These are phyloP conservation scores for Ypsolopha scabrella DNA, from an alignment of 2,888 invertebrate species.

Conservation along the genomic window DNA sequence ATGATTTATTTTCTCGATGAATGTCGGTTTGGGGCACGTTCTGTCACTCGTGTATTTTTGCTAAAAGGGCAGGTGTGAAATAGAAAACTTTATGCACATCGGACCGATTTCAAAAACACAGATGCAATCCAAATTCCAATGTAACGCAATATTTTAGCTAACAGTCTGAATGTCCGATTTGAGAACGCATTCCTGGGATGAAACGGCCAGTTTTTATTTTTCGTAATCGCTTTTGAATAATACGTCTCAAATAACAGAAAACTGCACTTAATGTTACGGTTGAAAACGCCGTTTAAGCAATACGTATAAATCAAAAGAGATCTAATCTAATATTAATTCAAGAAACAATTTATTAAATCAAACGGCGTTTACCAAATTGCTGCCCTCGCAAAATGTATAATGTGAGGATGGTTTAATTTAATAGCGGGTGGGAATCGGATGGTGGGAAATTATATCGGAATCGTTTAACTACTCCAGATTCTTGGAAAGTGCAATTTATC, in stretches of 20 bases:
- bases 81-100: slow-evolving; percentile 16
- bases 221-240: neutral
- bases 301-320: slow-evolving; percentile 32
- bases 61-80: slow-evolving; percentile 31
- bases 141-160: neutral
- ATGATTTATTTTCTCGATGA: slow-evolving; percentile 2
- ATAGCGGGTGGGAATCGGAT: slow-evolving; percentile 39
- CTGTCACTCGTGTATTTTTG: slow-evolving; percentile 25
- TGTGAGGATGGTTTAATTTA: slow-evolving; percentile 56
- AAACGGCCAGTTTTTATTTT: neutral
- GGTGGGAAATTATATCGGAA: slow-evolving; percentile 53
- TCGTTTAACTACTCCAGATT: slow-evolving; percentile 50
- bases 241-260: neutral
- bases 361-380: slow-evolving; percentile 48
- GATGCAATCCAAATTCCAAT: slow-evolving; percentile 9
- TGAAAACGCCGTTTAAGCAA: slow-evolving; percentile 20
- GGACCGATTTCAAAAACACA: slow-evolving; percentile 6
- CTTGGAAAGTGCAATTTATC: slow-evolving; percentile 34
- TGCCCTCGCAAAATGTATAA: slow-evolving; percentile 55
- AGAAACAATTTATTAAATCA: slow-evolving; percentile 46
- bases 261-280: slow-evolving; percentile 2
- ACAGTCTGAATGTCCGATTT: neutral
- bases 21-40: slow-evolving; percentile 19
- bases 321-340: slow-evolving; percentile 32
- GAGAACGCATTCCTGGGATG: neutral